Conservation (phyloP, 2,797 vertebrate species). For the Leptoclinus maculatus region DNA sequence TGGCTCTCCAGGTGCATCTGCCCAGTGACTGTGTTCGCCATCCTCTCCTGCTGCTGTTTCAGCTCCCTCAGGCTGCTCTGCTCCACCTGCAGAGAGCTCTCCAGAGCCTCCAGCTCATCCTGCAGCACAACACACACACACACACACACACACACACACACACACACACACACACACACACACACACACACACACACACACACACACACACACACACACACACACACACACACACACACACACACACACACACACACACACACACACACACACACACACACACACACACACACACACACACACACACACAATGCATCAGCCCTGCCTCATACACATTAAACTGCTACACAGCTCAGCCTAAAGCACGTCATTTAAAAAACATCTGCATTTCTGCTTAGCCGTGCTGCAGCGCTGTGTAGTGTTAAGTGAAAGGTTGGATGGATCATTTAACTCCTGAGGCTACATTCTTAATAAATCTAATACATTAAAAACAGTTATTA, state of each 20-base stretch:
- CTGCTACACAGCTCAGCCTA: neutral
- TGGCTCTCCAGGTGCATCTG: conserved; percentile 98
- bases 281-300: too few species aligned
- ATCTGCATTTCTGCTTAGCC: neutral
- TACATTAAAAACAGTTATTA: neutral
- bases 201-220: neutral
- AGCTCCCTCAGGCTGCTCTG: conserved; percentile 88
- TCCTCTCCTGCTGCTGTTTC: conserved; percentile 93
- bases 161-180: neutral
- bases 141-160: conserved; percentile 1
- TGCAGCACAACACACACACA: conserved; percentile 66
- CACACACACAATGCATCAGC: neutral
- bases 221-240: neutral
- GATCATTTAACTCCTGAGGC: neutral
- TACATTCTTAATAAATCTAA: neutral
- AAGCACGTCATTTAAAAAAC: neutral
- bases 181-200: neutral
- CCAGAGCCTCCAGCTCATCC: conserved; percentile 91
- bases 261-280: too few species aligned
- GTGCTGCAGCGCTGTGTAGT: neutral
- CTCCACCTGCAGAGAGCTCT: conserved; percentile 87
- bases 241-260: neutral
- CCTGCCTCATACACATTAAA: neutral
- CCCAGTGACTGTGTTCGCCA: conserved; percentile 92
- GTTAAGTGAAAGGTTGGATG: neutral